Evolutionary conservation across 2,888 invertebrate species (phyloP).

Genomic region (Sepioteuthis lessoniana): DNA sequence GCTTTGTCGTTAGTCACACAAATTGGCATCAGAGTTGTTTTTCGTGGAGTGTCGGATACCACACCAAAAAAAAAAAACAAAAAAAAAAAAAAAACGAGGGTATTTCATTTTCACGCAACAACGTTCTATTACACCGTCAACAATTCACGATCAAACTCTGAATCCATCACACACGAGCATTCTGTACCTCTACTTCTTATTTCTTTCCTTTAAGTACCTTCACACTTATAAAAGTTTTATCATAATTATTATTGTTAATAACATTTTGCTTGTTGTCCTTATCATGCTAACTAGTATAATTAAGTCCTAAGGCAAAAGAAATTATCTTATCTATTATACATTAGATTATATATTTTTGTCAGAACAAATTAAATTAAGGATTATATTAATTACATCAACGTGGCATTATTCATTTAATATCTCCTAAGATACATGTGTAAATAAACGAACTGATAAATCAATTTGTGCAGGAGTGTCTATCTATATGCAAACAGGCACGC

Average conservation of each 20-base stretch:
- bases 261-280: not conserved
- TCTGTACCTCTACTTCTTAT: too few relatives aligned
- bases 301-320: not conserved
- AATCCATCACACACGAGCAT: too few relatives aligned
- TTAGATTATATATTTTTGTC: not conserved
- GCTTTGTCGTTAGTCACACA: too few relatives aligned
- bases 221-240: too few relatives aligned
- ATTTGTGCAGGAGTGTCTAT: not conserved
- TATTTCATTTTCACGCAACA: too few relatives aligned
- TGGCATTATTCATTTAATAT: not conserved
- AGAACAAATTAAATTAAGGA: not conserved
- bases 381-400: not conserved
- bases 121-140: too few relatives aligned
- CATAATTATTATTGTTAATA: not conserved
- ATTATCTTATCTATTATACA: not conserved
- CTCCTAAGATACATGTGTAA: not conserved
- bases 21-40: too few relatives aligned
- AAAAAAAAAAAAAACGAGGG: too few relatives aligned
- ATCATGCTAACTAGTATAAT: not conserved
- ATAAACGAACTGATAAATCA: not conserved
- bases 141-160: too few relatives aligned
- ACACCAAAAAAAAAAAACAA: too few relatives aligned
- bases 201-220: too few relatives aligned
- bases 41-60: too few relatives aligned
- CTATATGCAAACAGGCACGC: not conserved